Conservation (phyloP, 2,797 vertebrate genomes). For the Nothura maculosa region DNA sequence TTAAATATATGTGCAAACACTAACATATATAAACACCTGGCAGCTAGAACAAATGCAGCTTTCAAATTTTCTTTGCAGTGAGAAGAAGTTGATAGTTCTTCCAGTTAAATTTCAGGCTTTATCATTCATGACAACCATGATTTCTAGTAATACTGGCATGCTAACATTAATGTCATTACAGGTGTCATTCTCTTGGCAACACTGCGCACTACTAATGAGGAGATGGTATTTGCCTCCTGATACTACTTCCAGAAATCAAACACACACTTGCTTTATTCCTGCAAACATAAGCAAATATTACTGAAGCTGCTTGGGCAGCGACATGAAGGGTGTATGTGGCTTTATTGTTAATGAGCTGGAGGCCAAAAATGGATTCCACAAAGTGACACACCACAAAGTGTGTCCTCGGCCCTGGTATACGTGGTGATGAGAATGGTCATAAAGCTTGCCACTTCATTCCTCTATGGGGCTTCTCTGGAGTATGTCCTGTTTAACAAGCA, state of each 20-base stretch:
- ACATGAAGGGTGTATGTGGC: neutral
- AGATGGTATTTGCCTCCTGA: neutral
- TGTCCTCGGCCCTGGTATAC: neutral
- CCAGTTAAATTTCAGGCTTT: neutral
- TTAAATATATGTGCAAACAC: neutral
- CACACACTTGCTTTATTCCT: neutral
- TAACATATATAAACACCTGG: neutral
- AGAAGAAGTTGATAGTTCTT: neutral
- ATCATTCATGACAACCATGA: neutral
- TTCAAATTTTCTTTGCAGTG: neutral
- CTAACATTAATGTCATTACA: neutral
- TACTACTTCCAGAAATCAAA: neutral
- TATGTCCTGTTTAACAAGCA: neutral
- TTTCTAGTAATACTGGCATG: neutral
- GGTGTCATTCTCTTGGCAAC: neutral
- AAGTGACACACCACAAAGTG: neutral
- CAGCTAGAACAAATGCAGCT: neutral
- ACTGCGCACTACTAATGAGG: neutral
- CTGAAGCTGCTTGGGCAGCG: neutral
- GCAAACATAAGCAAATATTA: neutral
- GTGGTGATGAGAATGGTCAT: neutral
- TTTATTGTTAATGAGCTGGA: neutral
- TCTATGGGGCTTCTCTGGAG: neutral
- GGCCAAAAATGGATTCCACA: neutral
- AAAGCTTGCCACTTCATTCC: neutral